Evolutionary conservation across 2,888 invertebrate species (phyloP), one percentile per base, ranked within the genome.

Genomic region (Xanthostigma xanthostigma): DNA sequence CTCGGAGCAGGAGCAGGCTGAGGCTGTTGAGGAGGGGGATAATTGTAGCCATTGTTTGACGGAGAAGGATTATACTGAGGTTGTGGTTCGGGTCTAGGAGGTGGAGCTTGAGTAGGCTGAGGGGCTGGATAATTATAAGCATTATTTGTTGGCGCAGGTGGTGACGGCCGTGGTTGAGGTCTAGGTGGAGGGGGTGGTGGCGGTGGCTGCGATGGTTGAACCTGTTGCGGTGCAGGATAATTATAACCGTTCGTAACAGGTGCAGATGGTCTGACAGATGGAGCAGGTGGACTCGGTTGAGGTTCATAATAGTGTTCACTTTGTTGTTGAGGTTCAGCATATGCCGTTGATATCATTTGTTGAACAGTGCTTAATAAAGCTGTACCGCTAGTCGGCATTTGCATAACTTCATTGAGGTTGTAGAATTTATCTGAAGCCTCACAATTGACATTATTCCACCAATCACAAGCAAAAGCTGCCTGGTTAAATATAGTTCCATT

Each of bases 391-490:
- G 58, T 59, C 41, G 58, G 58, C 17, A 54, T 48, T 14, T 62
- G 62, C 52, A 70, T 69, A 39, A 71, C 66, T 2, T 59, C 58
- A 41, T 71, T 71, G 50, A 68, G 67, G 33, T 59, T 62, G 51
- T 66, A 70, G 52, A 69, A 67, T 49, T 67, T 63, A 49, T 65
- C 63, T 3, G 74, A 69, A 34, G 68, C 60, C 36, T 69, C 64
- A 55, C 80, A 80, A 53, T 77, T 71, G 0, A 80, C 79, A 55
- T 78, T 76, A 67, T 73, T 76, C 80, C 80, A 80, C 80, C 80
- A 80, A 57, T 79, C 78, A 55, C 80, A 80, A 2, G 79, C 78
- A 50, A 78, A 69, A 3, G 79, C 70, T 44, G 74, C 75, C 63
- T 81, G 81, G 56, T 79, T 79, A 62, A 81, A 81, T 17, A 78